Conservation (phyloP, 1,140 invertebrate species). For the Stegodyphus dumicola region DNA sequence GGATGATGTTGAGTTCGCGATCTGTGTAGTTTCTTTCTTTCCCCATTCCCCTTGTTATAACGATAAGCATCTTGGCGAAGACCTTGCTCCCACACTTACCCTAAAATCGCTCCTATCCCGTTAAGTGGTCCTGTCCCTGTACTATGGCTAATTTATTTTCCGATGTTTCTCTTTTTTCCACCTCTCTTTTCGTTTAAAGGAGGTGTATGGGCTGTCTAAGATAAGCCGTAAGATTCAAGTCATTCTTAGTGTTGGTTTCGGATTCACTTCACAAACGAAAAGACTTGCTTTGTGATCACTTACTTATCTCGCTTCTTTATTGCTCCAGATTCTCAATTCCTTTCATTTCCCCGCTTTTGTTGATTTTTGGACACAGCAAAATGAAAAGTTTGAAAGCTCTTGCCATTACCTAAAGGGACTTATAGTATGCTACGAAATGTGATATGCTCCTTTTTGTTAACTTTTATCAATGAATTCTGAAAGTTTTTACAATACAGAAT, state of each 20-base stretch:
- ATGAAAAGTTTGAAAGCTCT: background rate
- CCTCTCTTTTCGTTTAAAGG: background rate
- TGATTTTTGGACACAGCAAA: background rate
- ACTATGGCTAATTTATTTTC: conserved; percentile 32
- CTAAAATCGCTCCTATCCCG: conserved; percentile 21
- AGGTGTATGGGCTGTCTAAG: background rate
- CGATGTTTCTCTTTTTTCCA: conserved; percentile 1
- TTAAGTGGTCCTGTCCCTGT: conserved; percentile 17
- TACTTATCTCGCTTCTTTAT: conserved; percentile 20
- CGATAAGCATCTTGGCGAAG: conserved; percentile 23
- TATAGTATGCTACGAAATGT: background rate
- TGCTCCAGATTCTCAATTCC: background rate
- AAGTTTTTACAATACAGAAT: no score
- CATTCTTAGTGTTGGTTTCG: conserved; percentile 9
- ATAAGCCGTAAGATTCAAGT: background rate
- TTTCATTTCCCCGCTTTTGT: background rate
- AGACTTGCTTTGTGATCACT: conserved; percentile 1
- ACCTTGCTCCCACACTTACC: conserved; percentile 36
- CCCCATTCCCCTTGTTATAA: background rate
- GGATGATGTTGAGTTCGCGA: conserved; percentile 5
- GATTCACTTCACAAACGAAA: conserved; percentile 9
- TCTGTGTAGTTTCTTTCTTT: background rate
- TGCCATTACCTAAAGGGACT: no score
- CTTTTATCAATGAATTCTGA: no score
- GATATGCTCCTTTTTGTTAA: conserved; percentile 1